Evolutionary conservation across 2,797 vertebrate species (phyloP).

Genomic region (Simalia tracyae): DNA sequence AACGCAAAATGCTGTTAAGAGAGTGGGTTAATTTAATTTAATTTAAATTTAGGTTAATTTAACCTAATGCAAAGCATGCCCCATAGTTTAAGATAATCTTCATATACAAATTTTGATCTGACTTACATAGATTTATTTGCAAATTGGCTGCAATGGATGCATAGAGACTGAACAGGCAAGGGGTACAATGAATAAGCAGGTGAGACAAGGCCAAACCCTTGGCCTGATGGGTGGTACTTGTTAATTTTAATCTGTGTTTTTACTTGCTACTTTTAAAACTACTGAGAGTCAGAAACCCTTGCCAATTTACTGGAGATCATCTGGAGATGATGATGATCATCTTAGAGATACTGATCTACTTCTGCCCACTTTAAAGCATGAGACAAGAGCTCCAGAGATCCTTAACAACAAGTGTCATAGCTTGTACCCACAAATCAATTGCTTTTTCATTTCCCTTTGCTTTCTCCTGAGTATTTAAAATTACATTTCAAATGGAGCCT

Average conservation of each 20-base stretch:
- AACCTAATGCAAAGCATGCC: background rate
- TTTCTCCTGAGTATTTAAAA: slow-evolving; percentile 3
- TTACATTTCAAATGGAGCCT: background rate
- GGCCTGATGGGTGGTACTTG: background rate
- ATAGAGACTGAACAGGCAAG: background rate
- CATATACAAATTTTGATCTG: background rate
- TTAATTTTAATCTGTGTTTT: background rate
- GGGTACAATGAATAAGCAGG: background rate
- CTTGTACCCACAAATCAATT: background rate
- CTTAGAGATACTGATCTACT: background rate
- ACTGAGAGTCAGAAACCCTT: background rate
- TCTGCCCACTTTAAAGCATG: background rate
- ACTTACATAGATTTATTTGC: background rate
- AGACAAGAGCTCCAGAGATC: slow-evolving; percentile 15
- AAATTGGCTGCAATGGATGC: background rate
- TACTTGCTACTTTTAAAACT: background rate
- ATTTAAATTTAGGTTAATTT: too few relatives aligned
- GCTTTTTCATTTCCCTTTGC: background rate
- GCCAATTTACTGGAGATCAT: background rate
- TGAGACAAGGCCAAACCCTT: background rate
- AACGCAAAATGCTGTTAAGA: background rate
- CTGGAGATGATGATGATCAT: background rate
- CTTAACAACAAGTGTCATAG: background rate
- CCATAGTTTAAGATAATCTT: background rate
- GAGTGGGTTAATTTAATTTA: background rate